These are phyloP conservation scores for Drosophila borborema DNA, from an alignment of 2,888 invertebrate species.

Conservation along the genomic window DNA sequence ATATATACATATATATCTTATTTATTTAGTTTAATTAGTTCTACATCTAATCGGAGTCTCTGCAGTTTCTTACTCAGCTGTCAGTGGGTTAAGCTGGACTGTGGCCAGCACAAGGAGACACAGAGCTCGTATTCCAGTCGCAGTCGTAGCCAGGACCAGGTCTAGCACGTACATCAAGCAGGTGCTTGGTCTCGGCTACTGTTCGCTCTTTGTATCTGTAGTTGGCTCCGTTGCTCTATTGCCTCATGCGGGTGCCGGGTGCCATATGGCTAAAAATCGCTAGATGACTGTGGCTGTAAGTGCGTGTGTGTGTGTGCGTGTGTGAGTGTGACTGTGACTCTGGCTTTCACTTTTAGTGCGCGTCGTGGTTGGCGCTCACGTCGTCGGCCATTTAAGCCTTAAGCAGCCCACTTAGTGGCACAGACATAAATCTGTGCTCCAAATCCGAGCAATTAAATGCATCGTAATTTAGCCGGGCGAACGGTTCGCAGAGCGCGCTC, in stretches of 20 bases:
- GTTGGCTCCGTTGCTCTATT: conserved; percentile 7
- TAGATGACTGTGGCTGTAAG: neutral
- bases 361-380: conserved; percentile 52
- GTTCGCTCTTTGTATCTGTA: conserved; percentile 8
- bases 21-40: too few species aligned
- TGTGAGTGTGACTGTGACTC: neutral
- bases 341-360: conserved; percentile 67
- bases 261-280: conserved; percentile 63
- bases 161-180: conserved; percentile 53
- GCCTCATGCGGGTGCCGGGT: conserved; percentile 40
- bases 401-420: conserved; percentile 83
- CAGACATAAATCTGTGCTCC: conserved; percentile 82
- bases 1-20: too few species aligned
- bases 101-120: conserved; percentile 12
- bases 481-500: conserved; percentile 47
- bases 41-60: too few species aligned
- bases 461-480: conserved; percentile 76
- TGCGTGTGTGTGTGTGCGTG: neutral
- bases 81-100: conserved; percentile 39
- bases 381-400: conserved; percentile 80
- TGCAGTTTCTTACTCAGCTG: neutral
- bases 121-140: neutral
- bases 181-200: conserved; percentile 36
- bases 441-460: conserved; percentile 83
- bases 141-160: neutral